Evolutionary conservation across 1,140 invertebrate species (phyloP).

Genomic region (Drosophila neocordata): DNA sequence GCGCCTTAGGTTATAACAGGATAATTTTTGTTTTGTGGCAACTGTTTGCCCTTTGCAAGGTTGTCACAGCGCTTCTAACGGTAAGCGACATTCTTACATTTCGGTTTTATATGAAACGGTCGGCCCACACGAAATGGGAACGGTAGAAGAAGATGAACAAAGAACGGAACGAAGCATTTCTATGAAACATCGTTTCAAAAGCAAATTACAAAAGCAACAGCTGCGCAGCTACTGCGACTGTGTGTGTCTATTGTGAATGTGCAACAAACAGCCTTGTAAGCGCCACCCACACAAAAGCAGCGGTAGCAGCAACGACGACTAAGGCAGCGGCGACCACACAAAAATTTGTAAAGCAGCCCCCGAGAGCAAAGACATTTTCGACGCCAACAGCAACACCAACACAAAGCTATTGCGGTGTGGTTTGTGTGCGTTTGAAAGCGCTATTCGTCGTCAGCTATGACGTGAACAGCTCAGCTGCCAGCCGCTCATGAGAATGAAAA

Average conservation of each 20-base stretch:
- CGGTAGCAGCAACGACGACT: conserved; percentile 5
- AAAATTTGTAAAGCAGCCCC: conserved; percentile 58
- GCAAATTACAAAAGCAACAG: conserved; percentile 59
- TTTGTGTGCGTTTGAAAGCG: conserved; percentile 17
- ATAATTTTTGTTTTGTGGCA: conserved; percentile 20
- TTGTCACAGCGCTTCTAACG: conserved; percentile 47
- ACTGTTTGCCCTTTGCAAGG: conserved; percentile 61
- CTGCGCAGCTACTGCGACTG: conserved; percentile 38
- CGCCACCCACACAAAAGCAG: conserved; percentile 68
- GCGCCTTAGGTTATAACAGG: neutral
- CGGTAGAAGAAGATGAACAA: neutral
- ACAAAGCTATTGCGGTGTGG: conserved; percentile 22
- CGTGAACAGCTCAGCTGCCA: conserved; percentile 46
- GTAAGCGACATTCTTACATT: conserved; percentile 6
- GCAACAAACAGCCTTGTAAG: conserved; percentile 67
- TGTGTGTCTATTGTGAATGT: conserved; percentile 59
- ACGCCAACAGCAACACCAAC: conserved; percentile 44
- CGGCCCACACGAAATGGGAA: neutral
- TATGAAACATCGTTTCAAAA: conserved; percentile 50
- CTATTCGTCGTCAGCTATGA: conserved; percentile 45
- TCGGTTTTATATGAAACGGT: neutral
- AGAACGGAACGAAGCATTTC: conserved; percentile 17
- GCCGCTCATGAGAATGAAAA: neutral
- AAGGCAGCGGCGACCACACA: conserved; percentile 51
- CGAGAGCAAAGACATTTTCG: conserved; percentile 30